phyloP scores from a whole-genome alignment of 2,113 vertebrate genomes.

The Lathamus discolor region DNA sequence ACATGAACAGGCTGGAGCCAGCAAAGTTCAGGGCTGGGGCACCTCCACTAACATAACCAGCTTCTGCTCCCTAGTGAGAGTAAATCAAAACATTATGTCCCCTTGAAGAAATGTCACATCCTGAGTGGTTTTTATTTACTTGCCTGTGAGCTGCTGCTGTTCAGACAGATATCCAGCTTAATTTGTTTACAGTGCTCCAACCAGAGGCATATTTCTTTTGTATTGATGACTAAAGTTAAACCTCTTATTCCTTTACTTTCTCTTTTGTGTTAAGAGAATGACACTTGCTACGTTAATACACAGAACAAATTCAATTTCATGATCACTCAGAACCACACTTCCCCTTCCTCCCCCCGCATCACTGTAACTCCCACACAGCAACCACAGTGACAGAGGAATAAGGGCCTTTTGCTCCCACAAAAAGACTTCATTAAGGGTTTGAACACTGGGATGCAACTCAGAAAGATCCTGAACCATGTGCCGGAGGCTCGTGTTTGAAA shows the following conservation, averaged over 20 bases:
- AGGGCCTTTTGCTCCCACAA: neutral
- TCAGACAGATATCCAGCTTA: neutral
- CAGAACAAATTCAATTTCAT: neutral
- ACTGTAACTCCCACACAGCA: neutral
- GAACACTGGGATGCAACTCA: neutral
- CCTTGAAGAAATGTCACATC: neutral
- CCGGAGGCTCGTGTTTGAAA: neutral
- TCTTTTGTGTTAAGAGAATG: neutral
- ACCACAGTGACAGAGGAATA: neutral
- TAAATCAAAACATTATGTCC: neutral
- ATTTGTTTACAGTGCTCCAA: neutral
- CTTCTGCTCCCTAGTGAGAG: neutral
- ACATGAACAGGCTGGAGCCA: fast-evolving
- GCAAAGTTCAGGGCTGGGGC: neutral
- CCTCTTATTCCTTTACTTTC: neutral
- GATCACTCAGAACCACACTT: neutral
- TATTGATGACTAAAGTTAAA: neutral
- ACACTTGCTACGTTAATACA: neutral
- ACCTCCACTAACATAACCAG: neutral
- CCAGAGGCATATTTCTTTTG: neutral
- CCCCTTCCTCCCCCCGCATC: neutral
- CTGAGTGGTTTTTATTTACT: neutral
- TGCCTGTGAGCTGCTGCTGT: neutral
- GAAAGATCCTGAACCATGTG: fast-evolving
- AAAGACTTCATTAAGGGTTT: neutral